Evolutionary conservation across 1,140 invertebrate species (phyloP).

Genomic region (Ceratitis capitata): DNA sequence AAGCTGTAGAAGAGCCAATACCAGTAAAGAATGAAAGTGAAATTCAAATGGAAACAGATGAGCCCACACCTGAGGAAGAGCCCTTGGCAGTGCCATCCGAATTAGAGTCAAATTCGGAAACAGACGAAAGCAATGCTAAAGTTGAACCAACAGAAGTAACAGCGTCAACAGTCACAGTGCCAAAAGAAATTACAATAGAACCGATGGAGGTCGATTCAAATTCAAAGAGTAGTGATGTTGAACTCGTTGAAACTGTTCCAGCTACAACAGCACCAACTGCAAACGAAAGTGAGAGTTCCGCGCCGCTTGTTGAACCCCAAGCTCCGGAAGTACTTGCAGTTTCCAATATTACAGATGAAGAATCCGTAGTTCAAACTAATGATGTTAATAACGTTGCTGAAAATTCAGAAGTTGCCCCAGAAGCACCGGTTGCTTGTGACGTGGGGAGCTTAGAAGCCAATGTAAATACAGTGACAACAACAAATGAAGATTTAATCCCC

Average conservation of each 20-base stretch:
- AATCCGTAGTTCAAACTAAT: not conserved
- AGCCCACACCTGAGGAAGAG: slow-evolving; percentile 35
- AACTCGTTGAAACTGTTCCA: slow-evolving; percentile 43
- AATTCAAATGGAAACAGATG: slow-evolving; percentile 43
- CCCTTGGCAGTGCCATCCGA: not conserved
- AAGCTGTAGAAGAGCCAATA: not conserved
- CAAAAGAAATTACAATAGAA: slow-evolving; percentile 51
- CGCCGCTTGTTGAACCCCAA: not conserved
- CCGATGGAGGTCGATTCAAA: slow-evolving; percentile 60
- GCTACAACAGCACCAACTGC: not conserved
- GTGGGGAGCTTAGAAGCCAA: slow-evolving; percentile 31
- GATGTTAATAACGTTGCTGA: not conserved
- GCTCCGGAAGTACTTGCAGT: not conserved
- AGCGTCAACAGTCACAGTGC: not conserved
- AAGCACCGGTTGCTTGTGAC: not conserved
- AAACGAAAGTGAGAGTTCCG: not conserved
- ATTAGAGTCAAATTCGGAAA: not conserved
- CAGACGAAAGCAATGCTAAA: not conserved
- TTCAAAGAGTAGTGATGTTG: slow-evolving; percentile 49
- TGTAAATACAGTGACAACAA: slow-evolving; percentile 12
- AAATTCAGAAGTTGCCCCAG: not conserved
- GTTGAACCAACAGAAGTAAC: not conserved
- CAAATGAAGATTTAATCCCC: not conserved
- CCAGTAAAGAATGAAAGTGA: slow-evolving; percentile 4
- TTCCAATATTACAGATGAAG: slow-evolving; percentile 37